Evolutionary conservation across 2,113 vertebrate genomes (phyloP), one percentile per base, ranked within the genome.

Genomic region (Poicephalus meyeri): DNA sequence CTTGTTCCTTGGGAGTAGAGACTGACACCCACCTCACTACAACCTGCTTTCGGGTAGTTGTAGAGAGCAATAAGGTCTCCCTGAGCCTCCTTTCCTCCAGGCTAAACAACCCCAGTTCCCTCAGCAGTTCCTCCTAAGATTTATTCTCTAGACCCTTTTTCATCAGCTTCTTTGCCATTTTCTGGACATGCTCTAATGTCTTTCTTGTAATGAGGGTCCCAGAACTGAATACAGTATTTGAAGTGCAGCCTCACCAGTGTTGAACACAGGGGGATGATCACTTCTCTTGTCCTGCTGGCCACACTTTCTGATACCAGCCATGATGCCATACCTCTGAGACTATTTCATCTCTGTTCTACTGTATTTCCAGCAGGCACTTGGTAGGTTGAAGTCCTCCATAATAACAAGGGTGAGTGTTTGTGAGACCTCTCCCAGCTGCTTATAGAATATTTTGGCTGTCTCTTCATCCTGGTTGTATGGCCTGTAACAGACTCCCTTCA

Each of bases 111-210:
- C 1, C 0, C 35, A 56, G 12, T 10, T 63, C 21, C 16, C 58
- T 73, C 50, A 19, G 11, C 31, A 23, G 11, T 15, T 73, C 13
- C 42, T 77, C 5, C 4, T 47, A n/a, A 21, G 29, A 10, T 25
- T 26, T 47, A n/a, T 70, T 10, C n/a, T 70, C n/a, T 56, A 13
- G 41, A 70, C n/a, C 8, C 21, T 70, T n/a, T 42, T 63, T 39
- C 49, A 16, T 8, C n/a, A 70, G 11, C 47, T 63, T 35, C 4
- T 10, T 7, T 55, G 49, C 25, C 6, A 25, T 47, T 63, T 25
- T 77, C n/a, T 55, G 29, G 7, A 39, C n/a, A 6, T 0, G 1
- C 16, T 41, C 15, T 9, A 31, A 8, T 47, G 5, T 23, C 53
- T 39, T 50, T 74, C 37, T 25, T 61, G 16, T 13, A 55, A 24